Conservation (phyloP, 2,888 invertebrate species). For the Candidula unifasciata region DNA sequence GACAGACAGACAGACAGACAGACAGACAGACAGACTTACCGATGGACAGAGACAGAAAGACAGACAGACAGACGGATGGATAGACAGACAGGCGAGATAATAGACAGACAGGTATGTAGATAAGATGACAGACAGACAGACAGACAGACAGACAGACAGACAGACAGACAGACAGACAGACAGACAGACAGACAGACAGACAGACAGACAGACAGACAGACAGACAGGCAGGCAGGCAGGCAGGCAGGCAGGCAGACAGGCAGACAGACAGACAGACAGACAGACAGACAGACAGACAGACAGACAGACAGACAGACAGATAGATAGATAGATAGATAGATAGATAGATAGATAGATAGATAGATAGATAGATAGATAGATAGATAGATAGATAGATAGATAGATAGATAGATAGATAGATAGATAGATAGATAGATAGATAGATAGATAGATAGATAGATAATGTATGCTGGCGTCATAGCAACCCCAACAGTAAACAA, state of each 20-base stretch:
- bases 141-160: slow-evolving; percentile 11
- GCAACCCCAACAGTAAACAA: too few species aligned
- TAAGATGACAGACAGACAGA: slow-evolving; percentile 6
- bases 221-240: neutral
- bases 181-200: neutral
- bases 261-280: neutral
- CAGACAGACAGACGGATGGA: neutral
- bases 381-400: too few species aligned
- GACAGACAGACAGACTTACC: neutral
- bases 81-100: neutral
- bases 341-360: neutral
- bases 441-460: too few species aligned
- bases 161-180: neutral
- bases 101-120: neutral
- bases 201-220: neutral
- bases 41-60: neutral
- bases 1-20: neutral
- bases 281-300: neutral
- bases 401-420: too few species aligned
- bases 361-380: too few species aligned
- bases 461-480: too few species aligned
- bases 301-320: neutral
- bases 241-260: neutral
- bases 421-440: too few species aligned
- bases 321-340: neutral